A percentile compares a stretch with the other conserved stretches of the same genome.
Evolutionary conservation across 2,797 vertebrate genomes (phyloP).

Genomic region (Xiphophorus birchmanni): DNA sequence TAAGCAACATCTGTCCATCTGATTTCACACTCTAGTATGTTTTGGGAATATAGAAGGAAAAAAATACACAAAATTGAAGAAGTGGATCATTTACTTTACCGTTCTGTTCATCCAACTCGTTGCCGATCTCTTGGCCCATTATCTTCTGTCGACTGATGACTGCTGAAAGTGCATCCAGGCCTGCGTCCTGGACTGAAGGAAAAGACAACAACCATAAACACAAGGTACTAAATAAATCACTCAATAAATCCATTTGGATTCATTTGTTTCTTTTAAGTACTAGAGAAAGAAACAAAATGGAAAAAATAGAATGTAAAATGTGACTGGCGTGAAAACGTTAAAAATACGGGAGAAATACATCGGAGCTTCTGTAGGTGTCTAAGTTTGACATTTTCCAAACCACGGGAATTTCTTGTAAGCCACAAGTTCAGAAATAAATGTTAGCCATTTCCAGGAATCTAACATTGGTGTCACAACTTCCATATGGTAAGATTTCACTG

Average conservation of each 20-base stretch:
- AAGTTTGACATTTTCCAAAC: constrained; percentile 59
- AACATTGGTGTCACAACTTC: constrained; percentile 44
- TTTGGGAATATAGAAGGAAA: constrained; percentile 53
- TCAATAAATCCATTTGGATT: neutral
- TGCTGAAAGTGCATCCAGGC: constrained; percentile 91
- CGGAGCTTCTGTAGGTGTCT: constrained; percentile 34
- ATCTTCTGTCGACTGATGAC: constrained; percentile 94
- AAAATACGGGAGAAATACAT: neutral
- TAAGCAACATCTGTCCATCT: constrained; percentile 54
- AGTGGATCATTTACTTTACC: constrained; percentile 80
- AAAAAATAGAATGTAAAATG: neutral
- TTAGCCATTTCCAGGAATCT: constrained; percentile 51
- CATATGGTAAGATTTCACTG: constrained; percentile 61
- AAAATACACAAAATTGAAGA: constrained; percentile 19
- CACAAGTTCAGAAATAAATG: constrained; percentile 49
- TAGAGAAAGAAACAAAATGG: neutral
- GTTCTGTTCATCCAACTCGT: constrained; percentile 95
- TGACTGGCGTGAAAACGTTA: neutral
- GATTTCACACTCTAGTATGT: constrained; percentile 40
- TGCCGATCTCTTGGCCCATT: constrained; percentile 97
- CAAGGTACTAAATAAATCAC: neutral
- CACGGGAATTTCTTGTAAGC: constrained; percentile 57
- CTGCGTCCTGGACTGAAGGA: constrained; percentile 90
- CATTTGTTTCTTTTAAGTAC: neutral
- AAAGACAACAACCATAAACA: neutral